A percentile compares a stretch with the other conserved stretches of the same genome.
These are phyloP conservation scores for Mandrillus leucophaeus DNA, from an alignment of 2,113 vertebrate species.

Conservation along the genomic window DNA sequence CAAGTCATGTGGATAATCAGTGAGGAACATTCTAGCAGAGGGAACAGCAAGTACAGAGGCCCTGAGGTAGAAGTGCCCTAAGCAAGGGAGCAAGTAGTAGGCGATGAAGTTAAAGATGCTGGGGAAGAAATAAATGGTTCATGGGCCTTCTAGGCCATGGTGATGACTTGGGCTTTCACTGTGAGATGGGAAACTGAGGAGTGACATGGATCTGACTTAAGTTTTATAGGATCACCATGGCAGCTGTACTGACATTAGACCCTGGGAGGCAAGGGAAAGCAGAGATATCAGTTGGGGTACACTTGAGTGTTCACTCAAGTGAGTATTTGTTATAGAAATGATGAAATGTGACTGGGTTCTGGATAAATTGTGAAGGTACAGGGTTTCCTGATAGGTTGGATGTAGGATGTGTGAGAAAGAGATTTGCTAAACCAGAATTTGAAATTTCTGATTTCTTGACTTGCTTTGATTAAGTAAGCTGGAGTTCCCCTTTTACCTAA, in stretches of 20 bases:
- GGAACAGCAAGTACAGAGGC: not conserved
- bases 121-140: not conserved
- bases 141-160: not conserved
- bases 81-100: not conserved
- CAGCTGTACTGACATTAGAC: not conserved
- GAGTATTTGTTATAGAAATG: not conserved
- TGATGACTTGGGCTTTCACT: not conserved
- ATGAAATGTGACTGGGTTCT: not conserved
- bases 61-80: not conserved
- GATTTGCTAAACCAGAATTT: not conserved
- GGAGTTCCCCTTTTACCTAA: slow-evolving; percentile 52
- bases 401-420: not conserved
- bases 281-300: not conserved
- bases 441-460: slow-evolving; percentile 32
- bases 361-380: not conserved
- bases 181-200: not conserved
- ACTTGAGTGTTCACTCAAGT: not conserved
- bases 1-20: not conserved
- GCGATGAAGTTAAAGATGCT: not conserved
- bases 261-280: not conserved
- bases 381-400: not conserved
- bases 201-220: not conserved
- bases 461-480: slow-evolving; percentile 43
- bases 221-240: not conserved
- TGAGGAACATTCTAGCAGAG: not conserved